Evolutionary conservation across 1,140 invertebrate genomes (phyloP).

Genomic region (Papilio polyxenes): DNA sequence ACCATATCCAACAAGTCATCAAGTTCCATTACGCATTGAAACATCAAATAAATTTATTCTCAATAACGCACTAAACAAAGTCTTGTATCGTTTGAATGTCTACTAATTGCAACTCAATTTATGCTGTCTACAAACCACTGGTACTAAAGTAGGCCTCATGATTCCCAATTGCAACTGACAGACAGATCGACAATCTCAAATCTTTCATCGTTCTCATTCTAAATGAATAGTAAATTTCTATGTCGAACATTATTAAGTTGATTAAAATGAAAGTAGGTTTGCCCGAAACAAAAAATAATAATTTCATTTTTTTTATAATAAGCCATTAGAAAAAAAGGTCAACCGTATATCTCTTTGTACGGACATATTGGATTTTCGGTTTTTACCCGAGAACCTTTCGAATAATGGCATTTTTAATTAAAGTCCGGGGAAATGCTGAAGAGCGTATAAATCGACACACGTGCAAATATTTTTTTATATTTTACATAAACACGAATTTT

Average conservation of each 20-base stretch:
- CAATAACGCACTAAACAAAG: neutral
- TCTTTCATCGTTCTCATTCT: constrained; percentile 21
- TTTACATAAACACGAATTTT: neutral
- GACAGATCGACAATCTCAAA: constrained; percentile 20
- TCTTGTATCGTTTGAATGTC: constrained; percentile 20
- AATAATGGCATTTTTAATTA: constrained; percentile 36
- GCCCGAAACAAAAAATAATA: neutral
- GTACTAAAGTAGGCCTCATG: constrained; percentile 17
- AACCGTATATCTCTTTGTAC: neutral
- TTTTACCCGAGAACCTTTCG: neutral
- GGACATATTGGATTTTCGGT: constrained; percentile 24
- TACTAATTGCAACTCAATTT: constrained; percentile 29
- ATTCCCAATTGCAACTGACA: constrained; percentile 34
- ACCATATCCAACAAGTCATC: constrained; percentile 6
- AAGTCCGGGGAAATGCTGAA: constrained; percentile 14
- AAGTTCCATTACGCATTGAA: constrained; percentile 24
- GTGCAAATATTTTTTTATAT: neutral
- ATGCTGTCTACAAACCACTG: constrained; percentile 29
- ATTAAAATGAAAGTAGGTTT: constrained; percentile 24
- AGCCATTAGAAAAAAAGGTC: constrained; percentile 13
- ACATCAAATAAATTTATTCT: constrained; percentile 31
- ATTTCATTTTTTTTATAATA: constrained; percentile 26
- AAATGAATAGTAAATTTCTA: constrained; percentile 11
- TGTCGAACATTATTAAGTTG: constrained; percentile 4
- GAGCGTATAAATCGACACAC: constrained; percentile 15